Conservation (phyloP, 37 sponge, comb jelly and placozoan species). For the Beroe ovata region DNA sequence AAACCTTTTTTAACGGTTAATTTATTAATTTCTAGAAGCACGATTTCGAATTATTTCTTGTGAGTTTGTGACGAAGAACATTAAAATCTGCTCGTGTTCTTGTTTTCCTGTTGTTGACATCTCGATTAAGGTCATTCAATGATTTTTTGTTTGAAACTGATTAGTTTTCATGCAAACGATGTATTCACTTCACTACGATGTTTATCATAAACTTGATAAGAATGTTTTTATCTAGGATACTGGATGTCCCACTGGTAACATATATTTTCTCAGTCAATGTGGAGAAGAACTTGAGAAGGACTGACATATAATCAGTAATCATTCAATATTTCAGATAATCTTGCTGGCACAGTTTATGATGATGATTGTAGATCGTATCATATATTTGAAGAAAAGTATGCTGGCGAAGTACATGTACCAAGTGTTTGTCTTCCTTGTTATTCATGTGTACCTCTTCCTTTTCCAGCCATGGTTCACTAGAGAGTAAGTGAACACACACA, state of each 20-base stretch:
- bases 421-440: neutral
- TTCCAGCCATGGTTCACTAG: constrained; percentile 27
- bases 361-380: constrained; percentile 32
- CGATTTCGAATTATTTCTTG: neutral
- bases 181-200: too few relatives aligned
- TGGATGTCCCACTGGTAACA: too few relatives aligned
- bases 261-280: too few relatives aligned
- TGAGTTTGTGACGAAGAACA: neutral
- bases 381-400: constrained; percentile 45
- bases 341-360: constrained; percentile 30
- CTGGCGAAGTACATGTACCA: constrained; percentile 45
- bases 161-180: neutral
- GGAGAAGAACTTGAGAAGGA: too few relatives aligned
- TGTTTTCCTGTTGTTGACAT: too few relatives aligned
- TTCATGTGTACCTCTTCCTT: constrained; percentile 20
- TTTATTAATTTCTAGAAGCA: neutral
- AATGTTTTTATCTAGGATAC: too few relatives aligned
- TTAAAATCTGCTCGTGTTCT: too few relatives aligned
- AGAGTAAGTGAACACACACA: constrained; percentile 56
- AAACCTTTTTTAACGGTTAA: neutral
- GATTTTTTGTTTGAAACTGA: too few relatives aligned
- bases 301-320: too few relatives aligned
- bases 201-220: too few relatives aligned
- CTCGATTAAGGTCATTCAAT: too few relatives aligned
- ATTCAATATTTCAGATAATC: constrained; percentile 32